Conservation (phyloP, 2,888 invertebrate species). For the Stratiomys singularior region DNA sequence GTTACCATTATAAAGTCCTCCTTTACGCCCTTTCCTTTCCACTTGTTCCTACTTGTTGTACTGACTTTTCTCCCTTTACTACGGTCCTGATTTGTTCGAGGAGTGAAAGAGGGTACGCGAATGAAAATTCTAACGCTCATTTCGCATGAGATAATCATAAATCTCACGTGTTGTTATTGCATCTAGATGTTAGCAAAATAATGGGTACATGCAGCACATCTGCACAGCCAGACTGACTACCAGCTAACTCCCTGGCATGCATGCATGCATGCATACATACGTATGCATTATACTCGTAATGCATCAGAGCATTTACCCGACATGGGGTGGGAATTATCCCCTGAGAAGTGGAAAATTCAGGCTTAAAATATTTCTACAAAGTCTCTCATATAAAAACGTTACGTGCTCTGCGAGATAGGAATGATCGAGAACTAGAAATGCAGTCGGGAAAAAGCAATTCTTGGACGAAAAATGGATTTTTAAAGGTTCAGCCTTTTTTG, state of each 20-base stretch:
- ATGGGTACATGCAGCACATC: slow-evolving; percentile 22
- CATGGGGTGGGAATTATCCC: slow-evolving; percentile 20
- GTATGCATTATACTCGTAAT: slow-evolving; percentile 10
- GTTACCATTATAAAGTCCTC: slow-evolving; percentile 24
- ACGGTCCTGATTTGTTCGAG: slow-evolving; percentile 7
- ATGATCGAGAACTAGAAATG: slow-evolving; percentile 13
- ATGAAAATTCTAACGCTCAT: slow-evolving; percentile 38
- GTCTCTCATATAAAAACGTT: not conserved
- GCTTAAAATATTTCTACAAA: slow-evolving; percentile 41
- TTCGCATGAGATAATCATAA: slow-evolving; percentile 45
- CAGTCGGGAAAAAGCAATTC: slow-evolving; percentile 37
- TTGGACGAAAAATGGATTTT: slow-evolving; percentile 31
- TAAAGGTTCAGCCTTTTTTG: not conserved
- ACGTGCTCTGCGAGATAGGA: not conserved
- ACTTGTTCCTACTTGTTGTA: not conserved
- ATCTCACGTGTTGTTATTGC: slow-evolving; percentile 39
- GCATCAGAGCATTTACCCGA: slow-evolving; percentile 27
- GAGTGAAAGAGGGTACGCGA: slow-evolving; percentile 18
- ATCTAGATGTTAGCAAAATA: slow-evolving; percentile 24
- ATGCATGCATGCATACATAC: not conserved
- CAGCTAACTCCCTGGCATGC: not conserved
- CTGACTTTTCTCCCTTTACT: slow-evolving; percentile 22
- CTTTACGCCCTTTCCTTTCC: not conserved
- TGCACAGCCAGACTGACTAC: slow-evolving; percentile 11
- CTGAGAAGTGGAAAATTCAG: slow-evolving; percentile 15